Base-by-base conservation (phyloP, 1,140 invertebrate species). In the Pectinophora gossypiella region DNA sequence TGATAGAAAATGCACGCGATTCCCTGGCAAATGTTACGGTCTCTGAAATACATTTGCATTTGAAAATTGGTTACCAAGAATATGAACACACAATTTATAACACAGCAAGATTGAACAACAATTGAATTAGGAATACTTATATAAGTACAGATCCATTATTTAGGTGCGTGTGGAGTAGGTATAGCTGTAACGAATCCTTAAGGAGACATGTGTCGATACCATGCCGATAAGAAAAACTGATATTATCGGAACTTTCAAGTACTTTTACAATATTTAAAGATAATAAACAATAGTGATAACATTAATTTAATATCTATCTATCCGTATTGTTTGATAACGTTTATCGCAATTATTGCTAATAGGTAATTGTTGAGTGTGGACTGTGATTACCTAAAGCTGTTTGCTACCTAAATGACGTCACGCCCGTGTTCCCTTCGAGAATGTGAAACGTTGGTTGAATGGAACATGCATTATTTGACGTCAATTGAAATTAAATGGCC, bases 321-420 rank as follows among this genome's bases (percentile, higher is more conserved):
- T 79, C 77, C 71, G 78, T 79, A 84, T 86, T 84, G 73, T 82
- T 84, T 68, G 82, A 84, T 86, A 84, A 81, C 52, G 64, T 64
- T 72, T 76, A n/a, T n/a, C n/a, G n/a, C 59, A 66, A 74, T 82
- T 74, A 80, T 82, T 81, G 61, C 51, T 68, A 75, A 68, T 72
- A 69, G 47, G 51, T 59, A 68, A 60, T 64, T 54, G 40, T 63
- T 32, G n/a, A 32, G 27, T 32, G 6, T 32, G 1, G 27, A 32
- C n/a, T n/a, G n/a, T n/a, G n/a, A n/a, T n/a, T n/a, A n/a, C n/a
- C n/a, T 12, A 32, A 32, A 32, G 9, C 27, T 32, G n/a, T 32
- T n/a, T 2, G 27, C 27, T 32, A 32, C 27, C 27, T 32, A 32
- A n/a, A n/a, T n/a, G n/a, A n/a, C n/a, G n/a, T n/a, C n/a, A n/a